Evolutionary conservation across 2,888 invertebrate genomes (phyloP).

Genomic region (Tanypteryx hageni): DNA sequence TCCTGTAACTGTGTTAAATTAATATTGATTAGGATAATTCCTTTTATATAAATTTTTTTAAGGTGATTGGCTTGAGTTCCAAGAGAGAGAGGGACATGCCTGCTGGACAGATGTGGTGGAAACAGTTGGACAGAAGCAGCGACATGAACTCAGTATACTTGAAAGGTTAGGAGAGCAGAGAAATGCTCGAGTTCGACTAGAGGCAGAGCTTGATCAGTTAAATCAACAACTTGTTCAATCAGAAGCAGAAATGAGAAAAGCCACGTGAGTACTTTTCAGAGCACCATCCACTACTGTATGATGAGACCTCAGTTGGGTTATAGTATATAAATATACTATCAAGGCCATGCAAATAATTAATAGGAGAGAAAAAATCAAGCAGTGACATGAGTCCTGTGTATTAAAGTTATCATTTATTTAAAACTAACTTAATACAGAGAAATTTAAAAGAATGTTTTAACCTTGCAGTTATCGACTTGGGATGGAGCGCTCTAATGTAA

Average conservation of each 20-base stretch:
- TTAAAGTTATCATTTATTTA: too few species aligned
- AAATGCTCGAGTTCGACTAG: conserved; percentile 54
- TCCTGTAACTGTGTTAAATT: too few species aligned
- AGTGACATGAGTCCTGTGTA: too few species aligned
- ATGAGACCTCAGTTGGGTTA: too few species aligned
- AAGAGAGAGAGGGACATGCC: conserved; percentile 54
- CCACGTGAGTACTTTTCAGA: conserved; percentile 44
- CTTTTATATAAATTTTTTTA: too few species aligned
- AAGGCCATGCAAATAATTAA: too few species aligned
- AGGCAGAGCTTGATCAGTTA: conserved; percentile 50
- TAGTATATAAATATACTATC: too few species aligned
- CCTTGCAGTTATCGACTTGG: conserved; percentile 71
- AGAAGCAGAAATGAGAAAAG: conserved; percentile 51
- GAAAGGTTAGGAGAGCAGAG: conserved; percentile 64
- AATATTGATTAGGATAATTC: too few species aligned
- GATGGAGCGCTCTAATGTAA: conserved; percentile 71
- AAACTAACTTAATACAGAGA: too few species aligned
- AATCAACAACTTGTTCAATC: conserved; percentile 34
- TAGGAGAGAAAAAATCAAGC: too few species aligned
- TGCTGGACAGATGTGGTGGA: conserved; percentile 39
- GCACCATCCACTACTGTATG: too few species aligned
- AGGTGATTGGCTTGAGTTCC: conserved; percentile 65
- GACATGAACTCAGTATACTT: conserved; percentile 45
- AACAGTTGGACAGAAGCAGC: conserved; percentile 61
- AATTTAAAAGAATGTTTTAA: too few species aligned